Evolutionary conservation across 1,140 invertebrate genomes (phyloP), one percentile per base, ranked within the genome.

Genomic region (Drosophila paulistorum): DNA sequence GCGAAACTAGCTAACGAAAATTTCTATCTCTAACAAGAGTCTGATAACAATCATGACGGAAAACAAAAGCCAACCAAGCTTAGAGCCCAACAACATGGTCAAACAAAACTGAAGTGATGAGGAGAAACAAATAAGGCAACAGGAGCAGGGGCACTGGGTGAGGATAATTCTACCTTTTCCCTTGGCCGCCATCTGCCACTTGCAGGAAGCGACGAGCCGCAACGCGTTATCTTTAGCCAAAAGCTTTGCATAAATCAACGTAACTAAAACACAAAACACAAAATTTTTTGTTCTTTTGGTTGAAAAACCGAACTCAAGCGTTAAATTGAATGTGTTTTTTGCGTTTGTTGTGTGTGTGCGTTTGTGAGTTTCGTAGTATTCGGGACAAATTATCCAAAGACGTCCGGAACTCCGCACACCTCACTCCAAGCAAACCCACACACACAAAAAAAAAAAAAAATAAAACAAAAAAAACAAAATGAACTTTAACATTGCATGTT

Each of bases 211-310:
- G 45, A 51, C 45, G 45, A 51, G 62, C 74, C 81, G 70, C 82
- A 78, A 68, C 68, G 82, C 79, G 82, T 86, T 86, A 86, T 86
- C 82, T 86, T 41, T 72, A 76, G 70, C 66, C 68, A 76, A 78
- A 51, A 51, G 82, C 79, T 86, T 86, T 86, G 83, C 82, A 86
- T 86, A 86, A 86, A 86, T 86, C 82, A 87, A 82, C 83, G 82
- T 73, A 58, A 58, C 65, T 23, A 65, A 55, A 76, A 76, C 37
- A 9, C 14, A 20, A 61, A 70, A 51, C 30, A 30, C 30, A 30
- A 30, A 30, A 30, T 51, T 10, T n/a, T 10, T 17, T 51, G 17
- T 51, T 20, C 14, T 20, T 20, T 51, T 51, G 45, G 10, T 62
- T 70, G 14, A 71, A 67, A 57, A 86, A 69, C 83, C 69, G 82